phyloP scores from a whole-genome alignment of 2,113 vertebrate species.

The Hyperopisus bebe region DNA sequence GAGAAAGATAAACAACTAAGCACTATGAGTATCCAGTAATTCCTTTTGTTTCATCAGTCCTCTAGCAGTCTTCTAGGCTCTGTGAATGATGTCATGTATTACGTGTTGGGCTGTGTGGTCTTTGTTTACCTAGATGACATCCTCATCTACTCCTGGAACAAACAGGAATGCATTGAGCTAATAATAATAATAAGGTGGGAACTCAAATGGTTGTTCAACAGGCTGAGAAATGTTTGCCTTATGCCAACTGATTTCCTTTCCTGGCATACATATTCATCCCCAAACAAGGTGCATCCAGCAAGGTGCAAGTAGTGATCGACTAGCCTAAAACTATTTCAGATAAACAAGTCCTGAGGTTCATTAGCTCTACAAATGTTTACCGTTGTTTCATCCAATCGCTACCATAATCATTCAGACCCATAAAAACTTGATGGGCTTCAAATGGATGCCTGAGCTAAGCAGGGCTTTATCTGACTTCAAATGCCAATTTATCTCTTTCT shows the following conservation, averaged over 20 bases:
- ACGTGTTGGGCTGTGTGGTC: not conserved
- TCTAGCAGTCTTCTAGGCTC: not conserved
- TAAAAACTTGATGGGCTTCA: no score
- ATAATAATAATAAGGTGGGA: no score
- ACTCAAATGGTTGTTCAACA: not conserved
- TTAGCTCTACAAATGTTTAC: no score
- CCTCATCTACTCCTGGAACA: not conserved
- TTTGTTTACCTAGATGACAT: not conserved
- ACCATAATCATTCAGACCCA: no score
- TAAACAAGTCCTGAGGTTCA: no score
- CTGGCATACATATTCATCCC: not conserved
- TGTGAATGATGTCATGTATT: not conserved
- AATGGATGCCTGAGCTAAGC: no score
- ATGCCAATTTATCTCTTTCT: no score
- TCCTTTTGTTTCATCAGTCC: not conserved
- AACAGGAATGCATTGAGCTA: not conserved
- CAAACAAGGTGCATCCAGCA: no score
- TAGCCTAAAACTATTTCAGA: no score
- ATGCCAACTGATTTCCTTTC: not conserved
- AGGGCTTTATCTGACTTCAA: no score
- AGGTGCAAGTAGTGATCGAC: no score
- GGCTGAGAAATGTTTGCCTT: not conserved
- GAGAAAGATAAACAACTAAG: not conserved
- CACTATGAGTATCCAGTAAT: not conserved
- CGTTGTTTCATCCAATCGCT: no score